Evolutionary conservation across 2,797 vertebrate species (phyloP), one percentile per base, ranked within the genome.

Genomic region (Balearica regulorum): DNA sequence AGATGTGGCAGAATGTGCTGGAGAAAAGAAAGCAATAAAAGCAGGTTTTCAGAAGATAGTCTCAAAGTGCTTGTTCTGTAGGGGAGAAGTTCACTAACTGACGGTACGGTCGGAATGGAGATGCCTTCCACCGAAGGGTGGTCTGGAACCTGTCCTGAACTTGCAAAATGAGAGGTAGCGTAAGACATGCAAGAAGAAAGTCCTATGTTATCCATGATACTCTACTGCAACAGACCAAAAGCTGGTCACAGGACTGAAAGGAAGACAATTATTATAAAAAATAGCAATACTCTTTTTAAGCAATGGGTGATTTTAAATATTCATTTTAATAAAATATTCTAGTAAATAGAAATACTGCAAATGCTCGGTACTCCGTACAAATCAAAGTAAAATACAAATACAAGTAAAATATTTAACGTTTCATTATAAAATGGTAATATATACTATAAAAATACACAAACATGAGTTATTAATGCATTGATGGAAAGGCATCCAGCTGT

Each of bases 401-500:
- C 64, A 75, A 85, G 93, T 97, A 94, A 97, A 96, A 96, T 96
- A 96, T 97, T 97, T 94, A 97, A 75, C 92, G 49, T 96, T 95
- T 96, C 89, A 95, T 97, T 93, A 95, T 94, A 90, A 96, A 93
- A 94, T 90, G 80, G 44, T 92, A 92, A 92, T 92, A 92, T 83
- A 93, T 84, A 85, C 35, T 83, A 73, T 73, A 89, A 93, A 90
- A 96, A 90, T 65, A 80, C 64, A 85, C n/a, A 49, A 64, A 53
- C 70, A 68, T 33, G 1, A 61, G 88, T 95, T 95, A 94, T 90
- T 96, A 89, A 97, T 96, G 86, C 57, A 84, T 44, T 92, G 86
- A 89, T 89, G 81, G 86, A 90, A 95, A 92, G 19, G 44, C 90
- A 57, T 87, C 14, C 21, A 80, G 39, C 41, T 87, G n/a, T 48